Evolutionary conservation across 64 coral and sea anemone species (phyloP).

Genomic region (Stichodactyla mertensii): DNA sequence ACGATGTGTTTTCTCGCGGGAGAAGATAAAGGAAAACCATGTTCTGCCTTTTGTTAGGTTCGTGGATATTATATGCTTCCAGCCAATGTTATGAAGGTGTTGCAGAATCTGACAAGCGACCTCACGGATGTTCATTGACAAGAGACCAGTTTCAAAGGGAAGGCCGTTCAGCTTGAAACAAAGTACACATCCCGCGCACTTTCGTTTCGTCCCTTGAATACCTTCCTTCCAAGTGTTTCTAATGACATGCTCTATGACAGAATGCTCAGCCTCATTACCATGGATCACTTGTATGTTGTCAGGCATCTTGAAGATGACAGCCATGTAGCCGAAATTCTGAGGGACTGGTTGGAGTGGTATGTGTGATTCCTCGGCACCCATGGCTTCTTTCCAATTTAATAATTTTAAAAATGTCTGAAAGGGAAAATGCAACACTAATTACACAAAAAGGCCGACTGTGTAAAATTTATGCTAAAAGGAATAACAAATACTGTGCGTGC

Average conservation of each 20-base stretch:
- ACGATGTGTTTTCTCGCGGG: background rate
- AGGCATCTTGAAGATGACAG: slow-evolving; percentile 4
- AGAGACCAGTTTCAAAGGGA: background rate
- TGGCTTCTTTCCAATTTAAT: background rate
- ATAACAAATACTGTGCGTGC: too few species aligned
- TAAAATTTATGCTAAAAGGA: too few species aligned
- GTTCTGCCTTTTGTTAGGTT: background rate
- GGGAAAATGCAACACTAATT: background rate
- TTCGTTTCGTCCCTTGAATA: background rate
- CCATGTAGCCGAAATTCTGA: background rate
- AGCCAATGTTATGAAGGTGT: background rate
- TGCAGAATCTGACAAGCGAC: background rate
- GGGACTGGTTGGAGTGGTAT: background rate
- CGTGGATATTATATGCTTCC: background rate
- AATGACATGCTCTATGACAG: background rate
- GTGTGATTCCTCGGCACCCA: slow-evolving; percentile 8
- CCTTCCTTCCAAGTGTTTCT: slow-evolving; percentile 15
- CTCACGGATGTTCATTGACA: background rate
- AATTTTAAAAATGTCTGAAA: background rate
- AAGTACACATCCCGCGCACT: background rate
- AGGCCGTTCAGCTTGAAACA: slow-evolving; percentile 10
- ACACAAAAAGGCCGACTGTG: too few species aligned
- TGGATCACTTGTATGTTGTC: slow-evolving; percentile 2
- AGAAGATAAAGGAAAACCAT: background rate
- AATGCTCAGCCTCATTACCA: background rate